Percentiles rank a stretch among this genome's conserved stretches.
Evolutionary conservation across 2,113 vertebrate genomes (phyloP).

Genomic region (Gracilinanus agilis): DNA sequence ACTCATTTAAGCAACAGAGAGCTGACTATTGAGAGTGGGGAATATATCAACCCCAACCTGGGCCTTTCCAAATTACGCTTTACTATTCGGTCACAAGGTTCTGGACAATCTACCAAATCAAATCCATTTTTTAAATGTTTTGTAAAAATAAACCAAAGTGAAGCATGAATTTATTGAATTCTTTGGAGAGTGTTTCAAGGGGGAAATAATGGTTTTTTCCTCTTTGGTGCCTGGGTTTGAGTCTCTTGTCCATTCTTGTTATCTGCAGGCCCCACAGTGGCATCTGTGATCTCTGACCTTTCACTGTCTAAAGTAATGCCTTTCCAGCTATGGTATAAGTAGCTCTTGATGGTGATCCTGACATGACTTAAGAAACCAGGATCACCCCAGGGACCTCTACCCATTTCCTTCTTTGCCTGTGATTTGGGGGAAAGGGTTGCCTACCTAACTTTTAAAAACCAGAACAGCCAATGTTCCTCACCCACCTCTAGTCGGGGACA

Average conservation of each 20-base stretch:
- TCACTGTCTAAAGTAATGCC: neutral
- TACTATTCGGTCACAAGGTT: conserved; percentile 27
- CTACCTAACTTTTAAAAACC: neutral
- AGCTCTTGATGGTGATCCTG: neutral
- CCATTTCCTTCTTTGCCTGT: neutral
- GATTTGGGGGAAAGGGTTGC: conserved; percentile 5
- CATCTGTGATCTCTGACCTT: neutral
- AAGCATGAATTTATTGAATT: conserved; percentile 71
- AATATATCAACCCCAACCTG: neutral
- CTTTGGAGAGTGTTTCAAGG: neutral
- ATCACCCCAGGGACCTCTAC: neutral
- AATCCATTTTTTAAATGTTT: conserved; percentile 57
- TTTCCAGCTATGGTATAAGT: neutral
- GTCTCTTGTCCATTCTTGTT: neutral
- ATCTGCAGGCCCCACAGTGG: neutral
- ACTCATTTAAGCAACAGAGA: conserved; percentile 3
- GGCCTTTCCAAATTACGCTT: neutral
- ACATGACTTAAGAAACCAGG: neutral
- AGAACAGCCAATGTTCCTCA: neutral
- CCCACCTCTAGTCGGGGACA: neutral
- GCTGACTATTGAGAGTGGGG: neutral
- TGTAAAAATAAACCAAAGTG: conserved; percentile 66
- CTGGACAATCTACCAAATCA: conserved; percentile 74
- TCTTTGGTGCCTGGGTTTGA: neutral
- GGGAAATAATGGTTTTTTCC: neutral